phyloP scores from a whole-genome alignment of 1,140 invertebrate species.

The Lethocerus indicus region DNA sequence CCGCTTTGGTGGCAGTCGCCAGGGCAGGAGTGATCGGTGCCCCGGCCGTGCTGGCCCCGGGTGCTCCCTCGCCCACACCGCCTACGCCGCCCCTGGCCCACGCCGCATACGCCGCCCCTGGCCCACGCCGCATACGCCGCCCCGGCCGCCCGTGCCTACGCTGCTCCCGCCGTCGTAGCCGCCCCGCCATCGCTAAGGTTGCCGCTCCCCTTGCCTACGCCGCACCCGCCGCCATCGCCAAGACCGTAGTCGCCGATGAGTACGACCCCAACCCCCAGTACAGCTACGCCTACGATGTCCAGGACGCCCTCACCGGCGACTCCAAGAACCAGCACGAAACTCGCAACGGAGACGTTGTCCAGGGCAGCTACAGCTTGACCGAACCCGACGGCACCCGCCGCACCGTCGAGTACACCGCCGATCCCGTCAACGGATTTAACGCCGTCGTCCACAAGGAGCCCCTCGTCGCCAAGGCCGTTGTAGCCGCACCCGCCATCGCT shows the following conservation, averaged over 20 bases:
- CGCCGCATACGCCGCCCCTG: slow-evolving; percentile 12
- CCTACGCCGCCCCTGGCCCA: slow-evolving; percentile 11
- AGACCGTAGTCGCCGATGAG: slow-evolving; percentile 4
- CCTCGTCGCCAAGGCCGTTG: slow-evolving; percentile 17
- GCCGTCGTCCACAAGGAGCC: slow-evolving; percentile 2
- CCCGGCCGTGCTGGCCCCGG: slow-evolving; percentile 15
- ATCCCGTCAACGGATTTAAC: slow-evolving; percentile 7
- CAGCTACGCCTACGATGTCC: slow-evolving; percentile 43
- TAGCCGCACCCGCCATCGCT: slow-evolving; percentile 22
- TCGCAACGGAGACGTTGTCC: slow-evolving; percentile 43
- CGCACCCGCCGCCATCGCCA: slow-evolving; percentile 2
- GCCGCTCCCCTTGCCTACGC: too few species aligned
- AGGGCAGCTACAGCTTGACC: slow-evolving; percentile 25
- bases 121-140: slow-evolving; percentile 5
- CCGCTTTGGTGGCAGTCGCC: slow-evolving; percentile 20
- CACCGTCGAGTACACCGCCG: slow-evolving; percentile 1
- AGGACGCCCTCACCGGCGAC: slow-evolving; percentile 39
- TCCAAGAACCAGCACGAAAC: slow-evolving; percentile 25
- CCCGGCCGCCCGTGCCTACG: neutral
- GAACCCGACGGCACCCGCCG: slow-evolving; percentile 22
- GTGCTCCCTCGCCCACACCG: slow-evolving; percentile 10
- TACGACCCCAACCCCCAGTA: slow-evolving; percentile 30
- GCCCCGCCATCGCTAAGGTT: too few species aligned
- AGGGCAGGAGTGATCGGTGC: slow-evolving; percentile 19
- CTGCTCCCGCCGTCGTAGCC: neutral